These are phyloP conservation scores for Polypterus senegalus DNA, from an alignment of 2,113 vertebrate genomes.

Conservation along the genomic window DNA sequence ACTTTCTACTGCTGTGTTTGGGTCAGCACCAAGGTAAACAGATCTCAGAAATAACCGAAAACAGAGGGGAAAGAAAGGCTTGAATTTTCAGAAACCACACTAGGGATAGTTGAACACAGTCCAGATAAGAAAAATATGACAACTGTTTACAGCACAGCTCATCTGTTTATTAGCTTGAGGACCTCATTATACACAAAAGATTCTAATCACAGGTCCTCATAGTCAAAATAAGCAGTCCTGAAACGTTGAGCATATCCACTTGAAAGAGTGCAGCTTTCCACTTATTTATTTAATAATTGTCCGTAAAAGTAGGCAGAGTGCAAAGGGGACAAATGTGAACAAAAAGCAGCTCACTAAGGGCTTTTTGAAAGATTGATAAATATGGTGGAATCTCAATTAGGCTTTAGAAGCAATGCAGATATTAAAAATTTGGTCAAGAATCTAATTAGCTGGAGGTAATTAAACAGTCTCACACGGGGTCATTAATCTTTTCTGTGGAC, in stretches of 20 bases:
- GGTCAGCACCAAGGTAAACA: slow-evolving; percentile 49
- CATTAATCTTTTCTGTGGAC: slow-evolving; percentile 99
- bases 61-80: slow-evolving; percentile 46
- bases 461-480: slow-evolving; percentile 98
- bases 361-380: slow-evolving; percentile 97
- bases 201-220: slow-evolving; percentile 53
- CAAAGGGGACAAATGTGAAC: slow-evolving; percentile 40
- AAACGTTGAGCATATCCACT: slow-evolving; percentile 45
- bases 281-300: slow-evolving; percentile 78
- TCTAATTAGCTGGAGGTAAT: slow-evolving; percentile 99
- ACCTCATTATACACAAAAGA: slow-evolving; percentile 70
- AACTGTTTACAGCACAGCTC: slow-evolving; percentile 55
- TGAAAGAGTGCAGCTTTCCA: slow-evolving; percentile 52
- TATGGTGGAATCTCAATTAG: slow-evolving; percentile 98
- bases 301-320: slow-evolving; percentile 70
- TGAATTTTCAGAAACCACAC: slow-evolving; percentile 47
- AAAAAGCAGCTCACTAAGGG: slow-evolving; percentile 67
- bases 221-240: slow-evolving; percentile 70
- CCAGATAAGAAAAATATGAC: slow-evolving; percentile 76
- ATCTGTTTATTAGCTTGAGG: slow-evolving; percentile 71
- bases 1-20: slow-evolving; percentile 7
- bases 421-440: slow-evolving; percentile 99
- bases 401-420: slow-evolving; percentile 91
- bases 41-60: slow-evolving; percentile 54
- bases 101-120: slow-evolving; percentile 49